Evolutionary conservation across 2,797 vertebrate genomes (phyloP).

Genomic region (Pelochelys cantorii): DNA sequence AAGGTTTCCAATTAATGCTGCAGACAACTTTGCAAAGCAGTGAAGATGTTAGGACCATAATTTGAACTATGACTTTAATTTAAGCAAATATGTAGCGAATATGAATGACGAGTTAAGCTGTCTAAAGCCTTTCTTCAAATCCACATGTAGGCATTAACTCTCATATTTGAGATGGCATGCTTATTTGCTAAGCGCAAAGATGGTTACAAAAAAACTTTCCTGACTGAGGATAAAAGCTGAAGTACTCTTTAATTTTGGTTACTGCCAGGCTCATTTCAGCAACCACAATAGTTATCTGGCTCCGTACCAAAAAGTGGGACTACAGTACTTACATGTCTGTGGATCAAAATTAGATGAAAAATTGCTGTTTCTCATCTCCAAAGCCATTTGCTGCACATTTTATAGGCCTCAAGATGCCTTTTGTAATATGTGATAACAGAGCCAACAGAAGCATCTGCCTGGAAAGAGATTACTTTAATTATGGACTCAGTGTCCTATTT

Average conservation of each 20-base stretch:
- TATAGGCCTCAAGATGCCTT: conserved; percentile 85
- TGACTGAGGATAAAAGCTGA: conserved; percentile 81
- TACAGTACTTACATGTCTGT: conserved; percentile 81
- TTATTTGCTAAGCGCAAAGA: conserved; percentile 82
- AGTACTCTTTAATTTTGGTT: conserved; percentile 83
- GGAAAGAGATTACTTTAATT: conserved; percentile 89
- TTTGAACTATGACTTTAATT: conserved; percentile 70
- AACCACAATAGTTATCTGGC: conserved; percentile 81
- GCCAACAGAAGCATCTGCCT: conserved; percentile 87
- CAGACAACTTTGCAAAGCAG: conserved; percentile 56
- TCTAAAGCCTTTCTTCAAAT: conserved; percentile 79
- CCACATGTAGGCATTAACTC: conserved; percentile 77
- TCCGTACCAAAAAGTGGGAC: conserved; percentile 79
- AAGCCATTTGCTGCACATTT: conserved; percentile 85
- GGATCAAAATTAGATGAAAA: conserved; percentile 88
- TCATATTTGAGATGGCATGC: conserved; percentile 74
- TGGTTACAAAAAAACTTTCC: conserved; percentile 80
- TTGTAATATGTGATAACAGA: conserved; percentile 86
- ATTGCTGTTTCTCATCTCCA: conserved; percentile 84
- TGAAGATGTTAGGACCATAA: conserved; percentile 52
- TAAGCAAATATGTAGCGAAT: conserved; percentile 69
- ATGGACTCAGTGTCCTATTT: conserved; percentile 87
- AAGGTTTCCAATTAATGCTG: conserved; percentile 55
- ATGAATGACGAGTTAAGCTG: conserved; percentile 72
- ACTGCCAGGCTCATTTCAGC: conserved; percentile 79